phyloP scores from a whole-genome alignment of 2,888 invertebrate genomes.

The Hemicrepidius hirtus region DNA sequence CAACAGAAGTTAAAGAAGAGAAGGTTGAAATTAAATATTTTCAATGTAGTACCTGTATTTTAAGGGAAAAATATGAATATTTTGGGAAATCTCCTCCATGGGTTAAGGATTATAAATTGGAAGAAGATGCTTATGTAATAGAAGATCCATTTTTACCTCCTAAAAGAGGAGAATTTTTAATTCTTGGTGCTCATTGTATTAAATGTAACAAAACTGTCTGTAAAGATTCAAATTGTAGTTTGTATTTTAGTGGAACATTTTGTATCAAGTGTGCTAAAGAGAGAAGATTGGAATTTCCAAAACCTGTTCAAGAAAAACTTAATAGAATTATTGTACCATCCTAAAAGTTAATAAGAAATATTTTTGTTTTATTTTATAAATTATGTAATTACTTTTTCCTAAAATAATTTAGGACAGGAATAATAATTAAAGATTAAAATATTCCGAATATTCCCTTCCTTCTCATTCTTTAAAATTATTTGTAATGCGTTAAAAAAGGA shows the following conservation, averaged over 20 bases:
- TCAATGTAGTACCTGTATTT: conserved; percentile 78
- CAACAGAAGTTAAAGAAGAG: neutral
- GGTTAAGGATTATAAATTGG: conserved; percentile 78
- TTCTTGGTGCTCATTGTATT: conserved; percentile 85
- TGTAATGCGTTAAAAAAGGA: too few relatives aligned
- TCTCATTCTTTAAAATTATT: too few relatives aligned
- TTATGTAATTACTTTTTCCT: too few relatives aligned
- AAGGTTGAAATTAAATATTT: conserved; percentile 71
- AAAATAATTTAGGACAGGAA: too few relatives aligned
- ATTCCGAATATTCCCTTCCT: too few relatives aligned
- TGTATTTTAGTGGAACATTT: conserved; percentile 84
- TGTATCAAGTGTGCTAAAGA: conserved; percentile 82
- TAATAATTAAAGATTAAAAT: too few relatives aligned
- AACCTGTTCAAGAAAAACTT: conserved; percentile 80
- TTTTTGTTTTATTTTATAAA: too few relatives aligned
- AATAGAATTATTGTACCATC: conserved; percentile 58
- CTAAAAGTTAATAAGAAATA: conserved; percentile 10
- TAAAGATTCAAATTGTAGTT: conserved; percentile 83
- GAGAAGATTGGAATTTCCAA: conserved; percentile 79
- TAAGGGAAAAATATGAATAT: conserved; percentile 84
- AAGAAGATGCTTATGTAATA: conserved; percentile 86
- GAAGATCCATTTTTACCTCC: conserved; percentile 89
- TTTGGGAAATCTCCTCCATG: conserved; percentile 86
- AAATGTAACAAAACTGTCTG: conserved; percentile 83
- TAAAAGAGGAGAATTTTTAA: conserved; percentile 83